Evolutionary conservation across 2,888 invertebrate species (phyloP).

Genomic region (Eupelmus urozonus): DNA sequence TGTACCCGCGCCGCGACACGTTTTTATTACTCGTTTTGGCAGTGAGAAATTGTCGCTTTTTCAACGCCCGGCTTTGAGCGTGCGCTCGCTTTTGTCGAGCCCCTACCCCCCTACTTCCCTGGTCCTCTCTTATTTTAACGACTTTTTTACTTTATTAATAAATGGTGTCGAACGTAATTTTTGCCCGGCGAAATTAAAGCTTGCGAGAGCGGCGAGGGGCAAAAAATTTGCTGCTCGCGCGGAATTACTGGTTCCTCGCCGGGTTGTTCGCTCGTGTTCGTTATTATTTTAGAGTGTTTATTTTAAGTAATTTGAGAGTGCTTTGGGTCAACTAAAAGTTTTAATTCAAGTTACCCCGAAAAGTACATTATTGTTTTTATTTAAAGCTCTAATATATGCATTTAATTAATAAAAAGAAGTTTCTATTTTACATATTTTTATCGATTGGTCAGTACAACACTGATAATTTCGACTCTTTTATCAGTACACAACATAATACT

Average conservation of each 20-base stretch:
- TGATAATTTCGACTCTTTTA: too few relatives aligned
- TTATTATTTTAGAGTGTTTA: too few relatives aligned
- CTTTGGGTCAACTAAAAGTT: too few relatives aligned
- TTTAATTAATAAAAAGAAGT: too few relatives aligned
- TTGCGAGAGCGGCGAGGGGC: neutral
- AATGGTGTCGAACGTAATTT: constrained; percentile 43
- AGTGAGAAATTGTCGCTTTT: constrained; percentile 53
- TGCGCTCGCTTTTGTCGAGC: neutral
- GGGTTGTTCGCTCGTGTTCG: too few relatives aligned
- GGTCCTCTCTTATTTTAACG: neutral
- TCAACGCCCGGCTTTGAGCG: neutral
- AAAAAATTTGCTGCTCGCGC: neutral
- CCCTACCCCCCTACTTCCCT: neutral
- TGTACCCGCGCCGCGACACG: constrained; percentile 51
- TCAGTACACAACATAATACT: too few relatives aligned
- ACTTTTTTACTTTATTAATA: constrained; percentile 47
- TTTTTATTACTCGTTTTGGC: constrained; percentile 56
- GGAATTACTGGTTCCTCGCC: neutral
- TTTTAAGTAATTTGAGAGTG: too few relatives aligned
- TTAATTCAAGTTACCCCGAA: too few relatives aligned
- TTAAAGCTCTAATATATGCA: too few relatives aligned
- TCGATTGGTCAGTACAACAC: too few relatives aligned
- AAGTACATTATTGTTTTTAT: too few relatives aligned
- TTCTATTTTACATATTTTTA: too few relatives aligned
- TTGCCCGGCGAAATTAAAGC: constrained; percentile 1